Evolutionary conservation across 2,888 invertebrate genomes (phyloP), one percentile per base, ranked within the genome.

Genomic region (Xestia c-nigrum): DNA sequence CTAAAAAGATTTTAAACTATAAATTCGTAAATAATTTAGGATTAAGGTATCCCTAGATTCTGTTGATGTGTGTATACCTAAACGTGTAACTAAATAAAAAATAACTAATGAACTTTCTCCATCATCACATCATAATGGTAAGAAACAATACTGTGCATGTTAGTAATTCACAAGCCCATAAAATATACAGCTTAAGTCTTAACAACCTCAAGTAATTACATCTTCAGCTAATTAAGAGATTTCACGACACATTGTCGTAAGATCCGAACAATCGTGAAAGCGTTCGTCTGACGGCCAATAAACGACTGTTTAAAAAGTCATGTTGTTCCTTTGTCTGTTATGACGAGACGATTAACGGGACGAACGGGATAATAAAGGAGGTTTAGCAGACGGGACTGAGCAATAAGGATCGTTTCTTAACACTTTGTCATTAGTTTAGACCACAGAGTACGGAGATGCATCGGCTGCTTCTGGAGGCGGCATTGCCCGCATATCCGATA

Each of bases 181-280:
- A 81, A 73, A 68, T 57, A 12, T 38, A 7, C 40, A 59, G 55
- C 43, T 47, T 12, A 52, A 85, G 67, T 43, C 59, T 76, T 61
- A 47, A 85, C 52, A 64, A 71, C 74, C 57, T 75, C 86, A 85
- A 89, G 89, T 93, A 91, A 93, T 94, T 93, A 92, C 87, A 86
- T 86, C 84, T 78, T 84, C 31, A 50, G 88, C 91, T 93, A 94
- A 94, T 94, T 91, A 91, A 93, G 91, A 92, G 87, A 88, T 92
- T 92, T 91, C 88, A 86, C 76, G 73, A 75, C 55, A 74, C 63
- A 61, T 46, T n/a, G 69, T 70, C 79, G 83, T 59, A 55, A 19
- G n/a, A 16, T 19, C 66, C 50, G 46, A 77, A 83, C 83, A 76
- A 87, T 80, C 67, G 66, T 70, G 81, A 89, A 89, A 87, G 80